Conservation (phyloP, 2,888 invertebrate species). For the Ormyrus nitidulus region DNA sequence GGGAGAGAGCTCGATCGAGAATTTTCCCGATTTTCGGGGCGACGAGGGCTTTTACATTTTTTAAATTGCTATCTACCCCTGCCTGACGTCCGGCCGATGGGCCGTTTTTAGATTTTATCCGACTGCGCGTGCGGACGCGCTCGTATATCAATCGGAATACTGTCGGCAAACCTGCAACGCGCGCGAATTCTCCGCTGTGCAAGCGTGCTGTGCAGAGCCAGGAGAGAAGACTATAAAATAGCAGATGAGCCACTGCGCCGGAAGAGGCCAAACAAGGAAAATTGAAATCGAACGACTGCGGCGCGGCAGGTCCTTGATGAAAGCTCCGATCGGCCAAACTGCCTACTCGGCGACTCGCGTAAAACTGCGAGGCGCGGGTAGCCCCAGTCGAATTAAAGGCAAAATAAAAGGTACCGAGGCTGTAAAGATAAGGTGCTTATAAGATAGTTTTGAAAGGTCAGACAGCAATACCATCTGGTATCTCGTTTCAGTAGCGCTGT, state of each 20-base stretch:
- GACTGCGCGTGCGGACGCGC: slow-evolving; percentile 36
- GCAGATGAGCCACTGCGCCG: slow-evolving; percentile 15
- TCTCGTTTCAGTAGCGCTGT: too few species aligned
- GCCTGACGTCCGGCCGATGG: slow-evolving; percentile 40
- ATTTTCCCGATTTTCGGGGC: background rate
- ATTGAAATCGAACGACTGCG: slow-evolving; percentile 10
- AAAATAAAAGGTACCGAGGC: too few species aligned
- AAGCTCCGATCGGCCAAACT: too few species aligned
- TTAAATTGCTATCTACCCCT: slow-evolving; percentile 59
- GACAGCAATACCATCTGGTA: too few species aligned
- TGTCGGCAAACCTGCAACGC: slow-evolving; percentile 5
- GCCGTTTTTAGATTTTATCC: slow-evolving; percentile 60
- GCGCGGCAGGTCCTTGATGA: too few species aligned
- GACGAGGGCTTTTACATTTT: slow-evolving; percentile 50
- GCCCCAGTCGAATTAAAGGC: too few species aligned
- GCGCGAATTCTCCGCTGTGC: too few species aligned
- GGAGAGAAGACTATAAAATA: slow-evolving; percentile 21
- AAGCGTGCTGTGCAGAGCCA: background rate
- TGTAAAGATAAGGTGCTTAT: too few species aligned
- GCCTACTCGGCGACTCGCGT: too few species aligned
- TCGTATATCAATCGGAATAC: slow-evolving; percentile 62
- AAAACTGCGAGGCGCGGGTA: too few species aligned
- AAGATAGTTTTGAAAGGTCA: too few species aligned
- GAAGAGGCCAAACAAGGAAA: background rate
- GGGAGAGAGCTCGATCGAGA: background rate